Conservation (phyloP, 2,888 invertebrate species). For the Tinea pellionella region DNA sequence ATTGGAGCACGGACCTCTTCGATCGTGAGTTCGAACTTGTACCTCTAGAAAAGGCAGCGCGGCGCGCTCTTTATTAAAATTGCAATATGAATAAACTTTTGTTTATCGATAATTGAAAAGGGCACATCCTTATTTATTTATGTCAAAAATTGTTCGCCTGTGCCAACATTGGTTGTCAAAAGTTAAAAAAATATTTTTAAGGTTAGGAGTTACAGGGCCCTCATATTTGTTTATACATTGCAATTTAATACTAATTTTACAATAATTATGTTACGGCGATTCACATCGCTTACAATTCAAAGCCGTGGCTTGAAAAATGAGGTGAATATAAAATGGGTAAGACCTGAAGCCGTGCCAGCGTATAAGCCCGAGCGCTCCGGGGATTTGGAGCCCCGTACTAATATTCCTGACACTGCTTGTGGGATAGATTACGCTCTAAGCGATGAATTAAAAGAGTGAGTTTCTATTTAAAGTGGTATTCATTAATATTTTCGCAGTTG, state of each 20-base stretch:
- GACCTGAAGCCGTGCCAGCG: constrained; percentile 75
- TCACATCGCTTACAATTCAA: constrained; percentile 48
- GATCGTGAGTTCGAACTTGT: too few species aligned
- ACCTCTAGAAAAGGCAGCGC: too few species aligned
- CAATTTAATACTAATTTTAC: neutral
- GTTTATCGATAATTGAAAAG: too few species aligned
- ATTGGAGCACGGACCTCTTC: too few species aligned
- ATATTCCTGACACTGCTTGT: constrained; percentile 63
- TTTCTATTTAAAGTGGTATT: constrained; percentile 16
- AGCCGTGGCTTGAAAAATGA: constrained; percentile 72
- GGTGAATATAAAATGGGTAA: constrained; percentile 82
- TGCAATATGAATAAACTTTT: too few species aligned
- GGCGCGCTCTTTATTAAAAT: too few species aligned
- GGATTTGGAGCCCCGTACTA: constrained; percentile 71
- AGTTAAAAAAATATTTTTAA: neutral
- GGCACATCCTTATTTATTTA: too few species aligned
- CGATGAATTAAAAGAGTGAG: constrained; percentile 78
- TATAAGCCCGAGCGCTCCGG: constrained; percentile 77
- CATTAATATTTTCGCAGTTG: too few species aligned
- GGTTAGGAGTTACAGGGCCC: neutral
- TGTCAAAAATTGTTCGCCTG: neutral
- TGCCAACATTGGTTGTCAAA: neutral
- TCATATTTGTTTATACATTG: neutral
- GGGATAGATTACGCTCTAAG: constrained; percentile 67
- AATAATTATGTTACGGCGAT: constrained; percentile 41